Percentiles rank a stretch among this genome's conserved stretches.
phyloP scores from a whole-genome alignment of 37 sponge, comb jelly and placozoan genomes.

The Halisarca cf. caerulea region DNA sequence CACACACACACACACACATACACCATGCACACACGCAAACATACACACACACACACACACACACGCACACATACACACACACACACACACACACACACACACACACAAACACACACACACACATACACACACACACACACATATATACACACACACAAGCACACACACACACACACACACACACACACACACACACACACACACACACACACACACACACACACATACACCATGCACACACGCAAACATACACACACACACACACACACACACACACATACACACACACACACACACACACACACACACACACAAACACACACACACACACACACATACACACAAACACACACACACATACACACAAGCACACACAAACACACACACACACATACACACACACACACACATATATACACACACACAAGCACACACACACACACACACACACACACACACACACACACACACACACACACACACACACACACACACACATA shows the following conservation, averaged over 20 bases:
- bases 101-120: slow-evolving; percentile 6
- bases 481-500: too few species aligned
- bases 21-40: too few species aligned
- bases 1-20: too few species aligned
- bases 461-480: background rate
- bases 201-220: too few species aligned
- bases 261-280: too few species aligned
- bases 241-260: too few species aligned
- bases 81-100: background rate
- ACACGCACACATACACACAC: background rate
- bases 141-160: slow-evolving; percentile 1
- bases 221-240: too few species aligned
- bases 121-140: slow-evolving; percentile 11
- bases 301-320: background rate
- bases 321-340: slow-evolving; percentile 6
- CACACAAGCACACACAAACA: background rate
- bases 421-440: slow-evolving; percentile 14
- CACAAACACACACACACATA: slow-evolving; percentile 18
- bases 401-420: slow-evolving; percentile 3
- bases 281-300: slow-evolving; percentile 13
- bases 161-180: too few species aligned
- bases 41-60: too few species aligned
- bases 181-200: too few species aligned
- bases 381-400: slow-evolving; percentile 2
- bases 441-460: slow-evolving; percentile 6